Percentiles rank a stretch among this genome's conserved stretches.
phyloP scores from a whole-genome alignment of 2,797 vertebrate genomes.

The Hipposideros larvatus region DNA sequence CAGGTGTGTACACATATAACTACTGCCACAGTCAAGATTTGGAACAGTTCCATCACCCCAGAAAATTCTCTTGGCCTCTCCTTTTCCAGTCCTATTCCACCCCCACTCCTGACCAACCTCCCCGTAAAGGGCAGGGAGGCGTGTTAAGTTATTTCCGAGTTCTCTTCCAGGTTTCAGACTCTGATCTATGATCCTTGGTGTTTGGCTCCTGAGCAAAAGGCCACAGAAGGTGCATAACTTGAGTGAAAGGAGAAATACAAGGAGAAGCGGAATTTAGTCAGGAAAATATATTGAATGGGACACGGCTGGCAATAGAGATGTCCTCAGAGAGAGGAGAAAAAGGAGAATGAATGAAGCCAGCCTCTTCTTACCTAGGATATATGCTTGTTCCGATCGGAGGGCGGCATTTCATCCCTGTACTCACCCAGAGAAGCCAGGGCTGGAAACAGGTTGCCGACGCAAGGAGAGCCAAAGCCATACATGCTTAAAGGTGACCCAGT shows the following conservation, averaged over 20 bases:
- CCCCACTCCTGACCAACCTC: neutral
- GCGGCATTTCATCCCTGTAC: neutral
- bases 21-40: no score
- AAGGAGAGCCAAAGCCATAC: neutral
- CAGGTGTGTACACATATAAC: neutral
- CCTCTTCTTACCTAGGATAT: fast-evolving
- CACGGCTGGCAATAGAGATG: neutral
- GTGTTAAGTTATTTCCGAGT: conserved; percentile 28
- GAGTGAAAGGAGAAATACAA: neutral
- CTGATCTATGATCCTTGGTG: neutral
- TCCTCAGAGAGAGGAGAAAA: neutral
- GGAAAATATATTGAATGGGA: neutral
- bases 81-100: neutral
- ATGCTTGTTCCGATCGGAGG: no score
- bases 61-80: neutral
- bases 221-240: neutral
- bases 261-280: neutral
- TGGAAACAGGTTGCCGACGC: neutral
- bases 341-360: no score
- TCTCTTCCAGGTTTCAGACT: neutral
- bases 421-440: neutral
- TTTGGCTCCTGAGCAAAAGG: neutral
- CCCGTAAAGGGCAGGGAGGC: neutral
- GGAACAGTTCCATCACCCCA: neutral
- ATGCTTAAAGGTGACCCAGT: neutral